Evolutionary conservation across 1,140 invertebrate genomes (phyloP).

Genomic region (Procambarus virginalis): DNA sequence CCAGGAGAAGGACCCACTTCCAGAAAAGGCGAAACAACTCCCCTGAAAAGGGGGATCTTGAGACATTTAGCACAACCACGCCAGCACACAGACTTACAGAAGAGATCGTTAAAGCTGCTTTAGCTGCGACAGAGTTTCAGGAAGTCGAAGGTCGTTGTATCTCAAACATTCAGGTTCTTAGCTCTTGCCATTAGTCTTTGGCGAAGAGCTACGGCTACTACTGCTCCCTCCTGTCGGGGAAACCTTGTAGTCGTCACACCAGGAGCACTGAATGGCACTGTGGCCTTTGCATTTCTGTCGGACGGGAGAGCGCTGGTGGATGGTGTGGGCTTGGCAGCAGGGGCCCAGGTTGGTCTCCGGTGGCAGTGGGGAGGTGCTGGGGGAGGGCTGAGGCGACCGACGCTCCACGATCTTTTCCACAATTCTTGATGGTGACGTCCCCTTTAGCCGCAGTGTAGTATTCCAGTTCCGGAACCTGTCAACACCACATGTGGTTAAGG

Average conservation of each 20-base stretch:
- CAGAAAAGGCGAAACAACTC: no score
- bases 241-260: background rate
- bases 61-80: no score
- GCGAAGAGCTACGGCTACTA: conserved; percentile 17
- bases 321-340: conserved; percentile 29
- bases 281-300: conserved; percentile 29
- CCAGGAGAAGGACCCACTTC: no score
- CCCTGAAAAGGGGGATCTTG: no score
- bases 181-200: conserved; percentile 30
- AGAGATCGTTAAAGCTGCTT: background rate
- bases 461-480: conserved; percentile 61
- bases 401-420: conserved; percentile 48
- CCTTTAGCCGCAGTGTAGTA: conserved; percentile 53
- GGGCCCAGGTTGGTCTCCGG: conserved; percentile 26
- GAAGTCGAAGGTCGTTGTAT: no score
- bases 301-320: conserved; percentile 18
- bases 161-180: background rate
- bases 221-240: background rate
- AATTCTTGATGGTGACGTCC: conserved; percentile 51
- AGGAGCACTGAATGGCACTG: conserved; percentile 14
- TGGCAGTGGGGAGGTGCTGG: conserved; percentile 55
- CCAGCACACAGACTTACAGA: background rate
- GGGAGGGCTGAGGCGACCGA: conserved; percentile 50
- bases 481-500: background rate
- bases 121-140: no score